phyloP scores from a whole-genome alignment of 2,113 vertebrate species.

The Proterorhinus semilunaris region DNA sequence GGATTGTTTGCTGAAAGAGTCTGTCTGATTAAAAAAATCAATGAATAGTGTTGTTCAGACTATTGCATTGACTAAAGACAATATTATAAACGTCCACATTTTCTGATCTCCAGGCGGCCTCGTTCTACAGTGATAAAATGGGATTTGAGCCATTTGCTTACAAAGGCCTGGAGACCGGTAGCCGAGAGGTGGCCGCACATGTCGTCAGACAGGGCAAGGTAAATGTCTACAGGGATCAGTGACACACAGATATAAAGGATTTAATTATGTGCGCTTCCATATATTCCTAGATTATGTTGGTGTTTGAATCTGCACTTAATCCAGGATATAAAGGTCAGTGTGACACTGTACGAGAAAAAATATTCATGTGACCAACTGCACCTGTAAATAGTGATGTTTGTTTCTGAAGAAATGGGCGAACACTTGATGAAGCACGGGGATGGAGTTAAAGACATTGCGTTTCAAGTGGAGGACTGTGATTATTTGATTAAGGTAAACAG shows the following conservation, averaged over 20 bases:
- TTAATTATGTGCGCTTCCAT: background rate
- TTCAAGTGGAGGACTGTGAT: constrained; percentile 83
- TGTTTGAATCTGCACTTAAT: constrained; percentile 77
- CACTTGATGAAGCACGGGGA: constrained; percentile 80
- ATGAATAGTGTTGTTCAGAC: background rate
- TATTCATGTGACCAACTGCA: background rate
- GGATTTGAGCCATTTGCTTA: constrained; percentile 82
- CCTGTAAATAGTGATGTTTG: constrained; percentile 2
- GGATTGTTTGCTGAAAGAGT: background rate
- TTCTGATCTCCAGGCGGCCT: constrained; percentile 66
- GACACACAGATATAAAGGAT: too few species aligned
- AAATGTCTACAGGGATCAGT: background rate
- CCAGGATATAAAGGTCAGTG: constrained; percentile 78
- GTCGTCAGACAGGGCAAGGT: constrained; percentile 82
- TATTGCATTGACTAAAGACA: background rate
- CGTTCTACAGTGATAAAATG: constrained; percentile 81
- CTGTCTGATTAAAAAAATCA: too few species aligned
- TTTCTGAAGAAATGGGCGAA: constrained; percentile 72
- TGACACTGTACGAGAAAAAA: background rate
- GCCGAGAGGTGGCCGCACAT: constrained; percentile 75
- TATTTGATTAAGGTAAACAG: constrained; percentile 78
- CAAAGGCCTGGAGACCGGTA: constrained; percentile 81
- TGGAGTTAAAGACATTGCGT: constrained; percentile 80
- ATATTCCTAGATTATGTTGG: constrained; percentile 75
- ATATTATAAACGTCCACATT: background rate